Base-by-base conservation (phyloP, 2,797 vertebrate species). In the Bradypus variegatus region DNA sequence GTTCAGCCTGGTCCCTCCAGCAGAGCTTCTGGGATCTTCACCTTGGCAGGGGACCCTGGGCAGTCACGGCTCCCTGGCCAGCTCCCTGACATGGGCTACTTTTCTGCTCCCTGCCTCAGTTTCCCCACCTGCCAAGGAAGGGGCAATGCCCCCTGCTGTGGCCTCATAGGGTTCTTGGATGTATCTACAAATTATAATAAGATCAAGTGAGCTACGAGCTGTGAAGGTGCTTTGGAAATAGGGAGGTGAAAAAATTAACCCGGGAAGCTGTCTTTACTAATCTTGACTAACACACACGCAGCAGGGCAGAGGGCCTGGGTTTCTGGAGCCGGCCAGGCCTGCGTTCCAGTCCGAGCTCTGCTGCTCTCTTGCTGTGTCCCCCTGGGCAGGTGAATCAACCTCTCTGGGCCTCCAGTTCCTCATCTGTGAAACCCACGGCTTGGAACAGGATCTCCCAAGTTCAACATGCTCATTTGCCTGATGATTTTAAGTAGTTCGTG, bases 121-220 rank as follows among this genome's bases (percentile, higher is more conserved):
- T 95, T 94, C 94, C 92, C 92, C 73, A 16, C 29, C 77, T 38
- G 77, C 78, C 80, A 77, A 80, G 18, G 86, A 60, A 77, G n/a
- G 45, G 53, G 25, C 82, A 19, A 10, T n/a, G 31, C 62, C 36
- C 84, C 27, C 11, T 33, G 29, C 41, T 81, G 25, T 45, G 89
- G 67, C 87, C 45, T 64, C 29, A 15, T 41, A 72, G 38, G 3
- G 75, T 70, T 79, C 75, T 69, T 27, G 48, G 86, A 45, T 9
- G 5, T 13, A 69, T 11, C 58, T 55, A 18, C 0, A 4, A 36
- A 33, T 80, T 81, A 2, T 29, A n/a, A 33, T 9, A 45, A 64
- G 36, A 50, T 77, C 76, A 75, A 29, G 60, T 2, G 12, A 72
- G 2, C 6, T 8, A 25, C 7, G 25, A n/a, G 72, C 38, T 48